These are phyloP conservation scores for Beroe forskalii DNA, from an alignment of 37 sponge, comb jelly and placozoan genomes.

Conservation along the genomic window DNA sequence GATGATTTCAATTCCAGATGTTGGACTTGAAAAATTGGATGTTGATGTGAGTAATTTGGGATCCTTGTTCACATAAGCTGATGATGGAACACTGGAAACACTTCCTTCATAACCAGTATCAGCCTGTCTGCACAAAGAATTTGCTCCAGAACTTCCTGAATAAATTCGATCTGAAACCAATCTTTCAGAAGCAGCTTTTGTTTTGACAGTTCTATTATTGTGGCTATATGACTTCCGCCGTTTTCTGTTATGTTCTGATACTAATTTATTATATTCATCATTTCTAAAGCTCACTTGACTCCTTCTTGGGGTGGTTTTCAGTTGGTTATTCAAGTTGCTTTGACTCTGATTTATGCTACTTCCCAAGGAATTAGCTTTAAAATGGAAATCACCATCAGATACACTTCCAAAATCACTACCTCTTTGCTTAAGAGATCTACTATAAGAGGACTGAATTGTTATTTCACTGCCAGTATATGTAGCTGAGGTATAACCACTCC, in stretches of 20 bases:
- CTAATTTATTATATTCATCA: background rate
- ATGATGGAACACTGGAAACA: slow-evolving; percentile 35
- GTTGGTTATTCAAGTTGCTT: background rate
- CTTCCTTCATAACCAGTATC: slow-evolving; percentile 54
- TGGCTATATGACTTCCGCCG: background rate
- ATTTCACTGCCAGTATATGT: slow-evolving; percentile 7
- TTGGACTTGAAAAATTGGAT: background rate
- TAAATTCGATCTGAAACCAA: too few species aligned
- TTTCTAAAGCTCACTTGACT: slow-evolving; percentile 37
- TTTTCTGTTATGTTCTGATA: background rate
- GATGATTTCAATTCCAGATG: background rate
- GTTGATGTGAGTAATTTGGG: too few species aligned
- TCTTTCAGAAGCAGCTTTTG: background rate
- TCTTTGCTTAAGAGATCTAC: background rate
- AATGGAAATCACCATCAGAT: background rate
- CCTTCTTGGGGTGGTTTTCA: background rate
- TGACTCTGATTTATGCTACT: background rate
- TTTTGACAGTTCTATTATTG: too few species aligned
- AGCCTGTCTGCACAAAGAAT: background rate
- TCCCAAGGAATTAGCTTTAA: background rate
- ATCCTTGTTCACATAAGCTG: background rate
- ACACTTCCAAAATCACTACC: background rate
- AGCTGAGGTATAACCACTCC: background rate
- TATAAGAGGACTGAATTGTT: background rate
- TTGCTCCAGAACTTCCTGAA: background rate